Base-by-base conservation (phyloP, 2,888 invertebrate species). In the Tupiocoris notatus region DNA sequence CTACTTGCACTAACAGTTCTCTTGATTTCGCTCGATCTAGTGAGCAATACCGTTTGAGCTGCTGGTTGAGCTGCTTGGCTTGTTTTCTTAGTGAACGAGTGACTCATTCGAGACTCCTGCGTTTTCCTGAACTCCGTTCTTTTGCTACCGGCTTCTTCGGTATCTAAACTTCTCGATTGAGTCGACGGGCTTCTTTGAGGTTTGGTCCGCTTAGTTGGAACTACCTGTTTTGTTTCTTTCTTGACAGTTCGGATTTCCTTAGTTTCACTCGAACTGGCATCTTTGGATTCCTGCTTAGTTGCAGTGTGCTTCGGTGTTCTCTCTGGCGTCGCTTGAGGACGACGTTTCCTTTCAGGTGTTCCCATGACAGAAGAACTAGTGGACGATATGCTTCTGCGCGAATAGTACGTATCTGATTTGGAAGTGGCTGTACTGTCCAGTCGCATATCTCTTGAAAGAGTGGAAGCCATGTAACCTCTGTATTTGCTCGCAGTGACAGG, bases 401-500 rank as follows among this genome's bases (percentile, higher is more conserved):
- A 76, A 39, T 66, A 64, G 1, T 24, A 9, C 9, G 64, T 23
- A 2, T 78, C 78, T 62, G 70, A 68, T 67, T 79, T 79, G 12
- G 78, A 80, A 71, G 65, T 71, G 9, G 73, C 56, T 21, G 78
- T 67, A 21, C 70, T 73, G 58, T 86, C 87, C 59, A 86, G 84
- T 81, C 88, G 88, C 82, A 87, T 84, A 81, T 86, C 86, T 79
- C 88, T 83, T 0, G 88, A 87, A 59, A 88, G 81, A 22, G 89
- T 89, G 0, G 88, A 88, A 79, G 86, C 87, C 88, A 88, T 88
- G 79, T 88, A 89, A 61, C 88, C 86, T 76, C 57, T 61, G 22
- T 68, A 59, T 22, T 20, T 61, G 16, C 68, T 21, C 1, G 76
- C 21, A 57, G 57, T 63, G 6, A 68, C 68, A n/a, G 25, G 16